Evolutionary conservation across 2,113 vertebrate genomes (phyloP).

Genomic region (Himantopus leucocephalus): DNA sequence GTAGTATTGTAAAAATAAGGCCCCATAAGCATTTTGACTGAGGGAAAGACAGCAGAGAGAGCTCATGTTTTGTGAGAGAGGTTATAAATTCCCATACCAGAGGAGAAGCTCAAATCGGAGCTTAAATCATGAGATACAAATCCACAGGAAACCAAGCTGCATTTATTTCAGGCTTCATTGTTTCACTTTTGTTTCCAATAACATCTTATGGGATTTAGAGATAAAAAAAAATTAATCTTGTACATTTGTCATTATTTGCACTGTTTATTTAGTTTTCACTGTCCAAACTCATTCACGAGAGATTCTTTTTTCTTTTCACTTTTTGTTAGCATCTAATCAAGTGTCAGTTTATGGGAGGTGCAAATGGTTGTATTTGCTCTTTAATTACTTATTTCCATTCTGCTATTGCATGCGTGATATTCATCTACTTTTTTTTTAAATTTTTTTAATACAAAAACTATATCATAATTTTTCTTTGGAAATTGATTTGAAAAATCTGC

Average conservation of each 20-base stretch:
- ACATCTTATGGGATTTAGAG: constrained; percentile 5
- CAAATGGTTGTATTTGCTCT: not conserved
- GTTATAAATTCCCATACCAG: not conserved
- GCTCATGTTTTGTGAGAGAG: not conserved
- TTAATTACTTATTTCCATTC: not conserved
- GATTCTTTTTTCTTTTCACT: not conserved
- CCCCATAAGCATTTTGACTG: not conserved
- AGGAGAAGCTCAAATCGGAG: constrained; percentile 4
- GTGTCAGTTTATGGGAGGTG: not conserved
- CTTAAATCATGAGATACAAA: constrained; percentile 13
- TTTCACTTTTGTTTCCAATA: constrained; percentile 38
- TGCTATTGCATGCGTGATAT: not conserved
- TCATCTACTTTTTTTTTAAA: fast-evolving
- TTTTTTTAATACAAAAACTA: not conserved
- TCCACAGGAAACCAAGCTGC: not conserved
- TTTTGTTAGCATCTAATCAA: not conserved
- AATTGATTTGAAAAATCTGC: not conserved
- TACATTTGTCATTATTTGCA: constrained; percentile 3
- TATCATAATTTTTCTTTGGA: not conserved
- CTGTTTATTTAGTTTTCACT: not conserved
- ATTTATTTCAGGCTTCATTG: constrained; percentile 11
- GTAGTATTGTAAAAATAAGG: not conserved
- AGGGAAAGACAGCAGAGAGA: not conserved
- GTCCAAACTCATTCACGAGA: not conserved
- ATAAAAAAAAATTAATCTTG: not conserved